phyloP scores from a whole-genome alignment of 2,888 invertebrate species.

The Ornithoptera alexandrae region DNA sequence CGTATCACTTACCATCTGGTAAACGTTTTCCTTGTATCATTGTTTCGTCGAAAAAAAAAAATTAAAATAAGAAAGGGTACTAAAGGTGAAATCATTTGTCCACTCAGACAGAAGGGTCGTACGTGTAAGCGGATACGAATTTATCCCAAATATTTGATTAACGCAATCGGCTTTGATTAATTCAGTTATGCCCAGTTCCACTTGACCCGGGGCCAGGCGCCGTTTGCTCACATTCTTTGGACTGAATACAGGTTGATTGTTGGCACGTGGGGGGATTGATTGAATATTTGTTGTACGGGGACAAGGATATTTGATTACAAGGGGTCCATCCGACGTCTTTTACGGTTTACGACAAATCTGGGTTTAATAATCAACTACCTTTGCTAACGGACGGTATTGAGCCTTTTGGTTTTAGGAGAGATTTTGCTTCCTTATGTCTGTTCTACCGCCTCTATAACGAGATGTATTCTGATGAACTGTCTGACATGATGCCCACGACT shows the following conservation, averaged over 20 bases:
- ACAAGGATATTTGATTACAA: conserved; percentile 52
- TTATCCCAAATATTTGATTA: conserved; percentile 25
- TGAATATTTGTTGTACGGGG: conserved; percentile 21
- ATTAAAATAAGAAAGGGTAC: too few relatives aligned
- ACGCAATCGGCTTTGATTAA: conserved; percentile 43
- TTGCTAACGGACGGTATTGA: too few relatives aligned
- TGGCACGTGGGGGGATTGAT: conserved; percentile 37
- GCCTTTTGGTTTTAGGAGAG: too few relatives aligned
- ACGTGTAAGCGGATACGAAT: conserved; percentile 6
- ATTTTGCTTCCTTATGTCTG: too few relatives aligned
- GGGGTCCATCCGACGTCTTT: conserved; percentile 48
- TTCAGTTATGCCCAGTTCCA: conserved; percentile 44
- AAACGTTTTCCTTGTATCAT: too few relatives aligned
- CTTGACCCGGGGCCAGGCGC: conserved; percentile 38
- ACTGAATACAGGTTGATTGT: conserved; percentile 36
- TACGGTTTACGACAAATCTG: conserved; percentile 38
- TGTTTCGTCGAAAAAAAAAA: too few relatives aligned
- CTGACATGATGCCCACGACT: too few relatives aligned
- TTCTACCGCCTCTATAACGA: too few relatives aligned
- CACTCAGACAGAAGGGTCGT: not conserved
- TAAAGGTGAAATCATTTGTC: too few relatives aligned
- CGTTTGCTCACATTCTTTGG: conserved; percentile 44
- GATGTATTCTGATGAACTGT: too few relatives aligned
- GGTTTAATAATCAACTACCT: too few relatives aligned
- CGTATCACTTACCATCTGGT: too few relatives aligned